Base-by-base conservation (phyloP, 2,113 vertebrate species). In the Indicator indicator region DNA sequence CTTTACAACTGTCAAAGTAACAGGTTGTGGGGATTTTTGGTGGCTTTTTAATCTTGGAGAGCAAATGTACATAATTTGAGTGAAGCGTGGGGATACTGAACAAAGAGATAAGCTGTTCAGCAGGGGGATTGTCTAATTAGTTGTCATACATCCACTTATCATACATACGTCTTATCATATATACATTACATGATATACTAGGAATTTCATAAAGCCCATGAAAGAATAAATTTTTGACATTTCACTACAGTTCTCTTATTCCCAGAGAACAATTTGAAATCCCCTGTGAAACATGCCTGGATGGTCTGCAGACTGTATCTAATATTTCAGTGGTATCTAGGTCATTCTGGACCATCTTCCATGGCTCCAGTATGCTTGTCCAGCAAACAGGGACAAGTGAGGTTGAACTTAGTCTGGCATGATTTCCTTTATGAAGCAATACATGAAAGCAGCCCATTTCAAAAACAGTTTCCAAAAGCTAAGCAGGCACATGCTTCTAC, bases 401-500 rank as follows among this genome's bases (percentile, higher is more conserved):
- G 33, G 17, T 46, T 3, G 1, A 70, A 32, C 13, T 40, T 26
- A 62, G 16, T 28, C 40, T 70, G 30, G 42, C 5, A 17, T 9
- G 0, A 23, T 36, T 80, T 70, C 63, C 16, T 50, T 68, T 19
- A 42, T 13, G 5, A 5, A 68, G 15, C 1, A n/a, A 38, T 2
- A 62, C 9, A 54, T 5, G 2, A 65, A 76, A 67, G 21, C 27
- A 80, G 13, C 1, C 50, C 1, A 21, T 65, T 86, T 67, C 1
- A 36, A 27, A 42, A 85, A 18, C 4, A 36, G 0, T 63, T 73
- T 64, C 9, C 24, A 15, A 44, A 60, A 60, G 5, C 56, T 59
- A 14, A 78, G 17, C 1, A 48, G 4, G 2, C 4, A 14, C 1
- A 0, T 5, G 6, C 0, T 0, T 26, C 17, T 82, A 26, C 2